Conservation (phyloP, 2,113 vertebrate genomes). For the Platichthys stellatus region DNA sequence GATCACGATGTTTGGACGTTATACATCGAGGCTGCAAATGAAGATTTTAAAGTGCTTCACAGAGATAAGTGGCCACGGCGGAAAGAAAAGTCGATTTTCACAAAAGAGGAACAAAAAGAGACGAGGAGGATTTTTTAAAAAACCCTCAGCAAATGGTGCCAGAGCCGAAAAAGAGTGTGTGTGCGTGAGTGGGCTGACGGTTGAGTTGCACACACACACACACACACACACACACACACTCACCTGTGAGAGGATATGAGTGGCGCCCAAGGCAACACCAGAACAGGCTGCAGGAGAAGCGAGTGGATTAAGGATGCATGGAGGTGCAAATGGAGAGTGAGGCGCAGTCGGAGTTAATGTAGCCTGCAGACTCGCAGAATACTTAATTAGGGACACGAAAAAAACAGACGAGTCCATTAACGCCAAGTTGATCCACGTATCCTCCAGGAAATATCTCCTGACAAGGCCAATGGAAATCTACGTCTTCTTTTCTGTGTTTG, state of each 20-base stretch:
- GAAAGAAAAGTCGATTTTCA: neutral
- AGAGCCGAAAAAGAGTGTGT: neutral
- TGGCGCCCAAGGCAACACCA: conserved; percentile 41
- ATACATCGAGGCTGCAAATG: neutral
- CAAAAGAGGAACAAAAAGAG: neutral
- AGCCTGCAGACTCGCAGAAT: conserved; percentile 57
- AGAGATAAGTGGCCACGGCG: neutral
- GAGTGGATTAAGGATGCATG: conserved; percentile 68
- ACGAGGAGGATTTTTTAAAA: conserved; percentile 14
- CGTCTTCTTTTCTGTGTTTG: neutral
- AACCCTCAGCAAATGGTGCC: conserved; percentile 2
- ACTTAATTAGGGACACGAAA: conserved; percentile 55
- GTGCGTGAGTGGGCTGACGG: conserved; percentile 15
- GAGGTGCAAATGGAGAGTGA: conserved; percentile 56
- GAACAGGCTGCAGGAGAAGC: conserved; percentile 34
- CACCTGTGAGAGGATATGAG: conserved; percentile 59
- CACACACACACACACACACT: neutral
- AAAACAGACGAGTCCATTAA: conserved; percentile 55
- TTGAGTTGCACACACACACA: neutral
- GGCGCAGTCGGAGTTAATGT: conserved; percentile 59
- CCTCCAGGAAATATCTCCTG: neutral
- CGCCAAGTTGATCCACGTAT: conserved; percentile 21
- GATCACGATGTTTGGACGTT: conserved; percentile 1
- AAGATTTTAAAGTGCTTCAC: neutral
- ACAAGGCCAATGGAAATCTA: neutral